Base-by-base conservation (phyloP, 2,888 invertebrate genomes). In the Galerucella calmariensis region DNA sequence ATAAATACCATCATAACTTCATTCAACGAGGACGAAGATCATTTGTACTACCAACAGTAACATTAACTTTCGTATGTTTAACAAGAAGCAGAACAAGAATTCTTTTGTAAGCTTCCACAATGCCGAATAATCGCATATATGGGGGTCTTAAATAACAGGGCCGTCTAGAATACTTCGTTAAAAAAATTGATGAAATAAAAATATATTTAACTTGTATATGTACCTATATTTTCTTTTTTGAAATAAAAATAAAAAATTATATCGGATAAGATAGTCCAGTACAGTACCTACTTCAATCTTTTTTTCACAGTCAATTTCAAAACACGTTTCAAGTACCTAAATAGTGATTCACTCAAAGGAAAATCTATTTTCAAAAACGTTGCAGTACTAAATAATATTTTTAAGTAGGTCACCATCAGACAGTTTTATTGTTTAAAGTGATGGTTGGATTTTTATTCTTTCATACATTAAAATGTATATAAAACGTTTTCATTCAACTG, bases 31-130 rank as follows among this genome's bases (percentile, higher is more conserved):
- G 48, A 69, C 69, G n/a, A 74, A 9, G 35, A 41, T 41, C 35
- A 41, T 74, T 74, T 74, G 73, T 74, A 66, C 69, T 41, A 41
- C 35, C 35, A 41, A 41, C 35, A 69, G 69, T 48, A 69, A 73
- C 73, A 73, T 67, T 44, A 65, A 53, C 51, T 74, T 72, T 74
- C 69, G 65, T 66, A 69, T 74, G 73, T 74, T 74, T 59, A 66
- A 74, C 73, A 74, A 74, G 73, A 66, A 74, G 73, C 69, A 66
- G 66, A 69, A 35, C 66, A 69, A 74, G 66, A 69, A 63, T 74
- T 70, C 69, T 68, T 74, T 74, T 69, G 73, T 74, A 51, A 65
- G 69, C 44, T 61, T 27, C 48, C 53, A 74, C 69, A 74, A 74
- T 74, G 53, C 69, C 68, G 59, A 69, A 74, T 69, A 74, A 74